Percentiles rank a stretch among this genome's conserved stretches.
Conservation (phyloP, 2,113 vertebrate species). For the Nibea coibor region DNA sequence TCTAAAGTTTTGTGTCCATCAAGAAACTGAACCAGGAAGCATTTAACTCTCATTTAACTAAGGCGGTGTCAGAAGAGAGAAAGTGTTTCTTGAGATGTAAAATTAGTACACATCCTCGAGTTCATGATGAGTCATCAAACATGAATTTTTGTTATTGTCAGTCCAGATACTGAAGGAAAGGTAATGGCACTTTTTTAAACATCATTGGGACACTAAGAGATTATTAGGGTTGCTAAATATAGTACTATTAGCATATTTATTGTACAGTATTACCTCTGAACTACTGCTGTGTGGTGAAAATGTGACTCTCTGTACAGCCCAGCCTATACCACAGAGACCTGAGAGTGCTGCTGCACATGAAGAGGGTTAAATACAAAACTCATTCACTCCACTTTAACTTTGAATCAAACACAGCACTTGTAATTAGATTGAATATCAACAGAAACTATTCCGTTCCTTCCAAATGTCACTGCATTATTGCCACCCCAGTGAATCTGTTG, state of each 20-base stretch:
- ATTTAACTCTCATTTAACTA: no score
- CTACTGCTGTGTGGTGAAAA: background rate
- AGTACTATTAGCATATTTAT: background rate
- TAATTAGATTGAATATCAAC: conserved; percentile 50
- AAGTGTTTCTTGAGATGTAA: no score
- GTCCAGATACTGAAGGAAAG: no score
- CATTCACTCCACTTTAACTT: conserved; percentile 24
- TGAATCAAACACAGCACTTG: conserved; percentile 29
- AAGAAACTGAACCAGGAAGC: no score
- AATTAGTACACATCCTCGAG: no score
- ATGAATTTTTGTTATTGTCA: no score
- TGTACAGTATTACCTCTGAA: background rate
- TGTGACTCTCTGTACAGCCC: background rate
- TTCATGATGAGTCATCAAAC: no score
- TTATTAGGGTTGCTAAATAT: background rate
- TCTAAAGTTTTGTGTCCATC: no score
- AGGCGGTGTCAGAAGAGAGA: no score
- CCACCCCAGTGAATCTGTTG: conserved; percentile 50
- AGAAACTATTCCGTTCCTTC: conserved; percentile 29
- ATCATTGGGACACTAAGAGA: background rate
- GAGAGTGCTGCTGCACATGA: background rate
- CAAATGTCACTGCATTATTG: conserved; percentile 57
- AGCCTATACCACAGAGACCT: background rate
- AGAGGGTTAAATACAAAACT: conserved; percentile 3
- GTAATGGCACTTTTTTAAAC: no score